Evolutionary conservation across 2,797 vertebrate genomes (phyloP).

Genomic region (Rhynchotus rufescens): DNA sequence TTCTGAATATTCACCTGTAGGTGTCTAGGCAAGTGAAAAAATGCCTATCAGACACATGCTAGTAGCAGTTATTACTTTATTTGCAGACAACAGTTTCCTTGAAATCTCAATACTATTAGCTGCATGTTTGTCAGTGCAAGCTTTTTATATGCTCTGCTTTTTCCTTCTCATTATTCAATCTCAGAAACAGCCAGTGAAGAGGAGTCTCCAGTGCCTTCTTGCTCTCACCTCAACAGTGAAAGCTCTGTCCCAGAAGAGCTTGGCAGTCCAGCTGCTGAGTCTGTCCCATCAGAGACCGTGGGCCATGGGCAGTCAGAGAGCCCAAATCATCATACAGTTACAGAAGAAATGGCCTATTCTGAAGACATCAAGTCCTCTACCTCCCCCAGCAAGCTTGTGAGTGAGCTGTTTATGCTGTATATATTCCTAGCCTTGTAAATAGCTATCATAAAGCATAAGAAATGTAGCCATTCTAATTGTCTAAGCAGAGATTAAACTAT

Average conservation of each 20-base stretch:
- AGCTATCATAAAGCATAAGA: background rate
- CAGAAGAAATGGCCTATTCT: slow-evolving; percentile 80
- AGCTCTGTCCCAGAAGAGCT: slow-evolving; percentile 80
- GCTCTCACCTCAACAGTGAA: slow-evolving; percentile 85
- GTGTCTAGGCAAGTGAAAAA: background rate
- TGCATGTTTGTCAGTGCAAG: background rate
- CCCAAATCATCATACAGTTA: slow-evolving; percentile 64
- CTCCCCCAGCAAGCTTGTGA: slow-evolving; percentile 81
- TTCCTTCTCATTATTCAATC: background rate
- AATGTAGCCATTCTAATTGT: background rate
- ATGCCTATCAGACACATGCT: background rate
- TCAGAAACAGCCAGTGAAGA: slow-evolving; percentile 84
- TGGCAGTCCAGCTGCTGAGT: slow-evolving; percentile 74
- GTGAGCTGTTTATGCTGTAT: slow-evolving; percentile 4
- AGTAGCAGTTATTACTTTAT: background rate
- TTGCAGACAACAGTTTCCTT: background rate
- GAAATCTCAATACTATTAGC: background rate
- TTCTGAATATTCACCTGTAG: background rate
- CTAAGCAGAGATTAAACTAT: background rate
- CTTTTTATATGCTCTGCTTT: background rate
- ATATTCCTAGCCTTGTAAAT: background rate
- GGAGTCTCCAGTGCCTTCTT: slow-evolving; percentile 76
- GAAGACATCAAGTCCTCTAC: slow-evolving; percentile 84
- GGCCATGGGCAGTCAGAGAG: slow-evolving; percentile 72
- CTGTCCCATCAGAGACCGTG: slow-evolving; percentile 69